Evolutionary conservation across 2,888 invertebrate genomes (phyloP), one percentile per base, ranked within the genome.

Genomic region (Nomada fabriciana): DNA sequence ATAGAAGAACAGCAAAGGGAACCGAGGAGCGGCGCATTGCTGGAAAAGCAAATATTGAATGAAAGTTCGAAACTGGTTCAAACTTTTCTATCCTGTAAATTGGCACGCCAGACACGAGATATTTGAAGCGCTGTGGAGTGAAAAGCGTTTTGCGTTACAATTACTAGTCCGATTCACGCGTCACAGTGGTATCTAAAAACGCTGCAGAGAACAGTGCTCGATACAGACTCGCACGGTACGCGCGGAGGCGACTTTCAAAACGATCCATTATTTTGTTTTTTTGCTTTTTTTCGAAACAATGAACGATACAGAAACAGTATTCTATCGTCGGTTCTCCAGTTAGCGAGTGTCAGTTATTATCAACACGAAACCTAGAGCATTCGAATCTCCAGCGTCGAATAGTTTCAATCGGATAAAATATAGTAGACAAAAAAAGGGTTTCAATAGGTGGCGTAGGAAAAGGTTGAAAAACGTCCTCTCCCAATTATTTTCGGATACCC

Each of bases 1-100:
- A 50, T 47, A 20, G 15, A 9, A 74, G 13, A 18, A 10, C 70
- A 2, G 3, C n/a, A 15, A 2, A 9, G 50, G 13, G 69, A 13
- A 36, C n/a, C 10, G 7, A 20, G 23, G 29, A 57, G 1, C 9
- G 29, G 2, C n/a, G 20, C 20, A 36, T 36, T 36, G 36, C 36
- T 5, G 36, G 36, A 1, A 36, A 36, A 7, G 36, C 36, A 36
- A 36, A 36, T 36, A 52, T 7, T 2, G 20, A 43, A 68, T 43
- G 20, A 18, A 42, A 23, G 23, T 23, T 10, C 23, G 23, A 68
- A 55, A 25, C 36, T 43, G 18, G 18, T 43, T 59, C 2, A 23
- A 57, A 69, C 23, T 53, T n/a, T 23, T 43, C 42, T 13, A 42
- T 52, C 29, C 67, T 36, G 20, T 42, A 67, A 67, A 42, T 53